Evolutionary conservation across 2,888 invertebrate genomes (phyloP).

Genomic region (Mactromeris polynyma): DNA sequence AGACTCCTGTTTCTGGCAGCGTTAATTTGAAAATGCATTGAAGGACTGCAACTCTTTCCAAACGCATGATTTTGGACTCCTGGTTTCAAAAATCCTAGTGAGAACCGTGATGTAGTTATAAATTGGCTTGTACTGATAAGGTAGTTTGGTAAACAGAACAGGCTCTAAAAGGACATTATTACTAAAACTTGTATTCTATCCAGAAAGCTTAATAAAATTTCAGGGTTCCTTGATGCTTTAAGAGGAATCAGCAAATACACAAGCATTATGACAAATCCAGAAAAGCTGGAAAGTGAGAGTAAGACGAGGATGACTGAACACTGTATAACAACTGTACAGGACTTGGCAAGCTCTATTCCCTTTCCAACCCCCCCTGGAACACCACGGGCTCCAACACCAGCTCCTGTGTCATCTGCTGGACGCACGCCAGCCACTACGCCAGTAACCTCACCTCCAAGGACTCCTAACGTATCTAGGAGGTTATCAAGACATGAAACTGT

Average conservation of each 20-base stretch:
- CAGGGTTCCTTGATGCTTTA: slow-evolving; percentile 74
- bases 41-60: too few relatives aligned
- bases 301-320: slow-evolving; percentile 43
- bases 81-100: too few relatives aligned
- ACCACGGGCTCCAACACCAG: slow-evolving; percentile 4
- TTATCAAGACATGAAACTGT: slow-evolving; percentile 33
- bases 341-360: background rate
- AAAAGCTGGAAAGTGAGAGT: slow-evolving; percentile 72
- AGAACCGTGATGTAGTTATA: too few relatives aligned
- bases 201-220: background rate
- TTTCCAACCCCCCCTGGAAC: slow-evolving; percentile 19
- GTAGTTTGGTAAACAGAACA: too few relatives aligned
- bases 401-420: slow-evolving; percentile 39
- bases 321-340: background rate
- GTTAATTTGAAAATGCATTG: too few relatives aligned
- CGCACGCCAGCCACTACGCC: slow-evolving; percentile 45
- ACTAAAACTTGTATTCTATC: background rate
- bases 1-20: too few relatives aligned
- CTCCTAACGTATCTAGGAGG: slow-evolving; percentile 36
- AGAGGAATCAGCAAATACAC: slow-evolving; percentile 76
- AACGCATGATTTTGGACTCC: too few relatives aligned
- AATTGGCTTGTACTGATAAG: too few relatives aligned
- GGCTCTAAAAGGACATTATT: too few relatives aligned
- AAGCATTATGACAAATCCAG: slow-evolving; percentile 77
- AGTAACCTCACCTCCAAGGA: slow-evolving; percentile 52